Conservation (phyloP, 2,113 vertebrate genomes). For the Oceanodroma tethys region DNA sequence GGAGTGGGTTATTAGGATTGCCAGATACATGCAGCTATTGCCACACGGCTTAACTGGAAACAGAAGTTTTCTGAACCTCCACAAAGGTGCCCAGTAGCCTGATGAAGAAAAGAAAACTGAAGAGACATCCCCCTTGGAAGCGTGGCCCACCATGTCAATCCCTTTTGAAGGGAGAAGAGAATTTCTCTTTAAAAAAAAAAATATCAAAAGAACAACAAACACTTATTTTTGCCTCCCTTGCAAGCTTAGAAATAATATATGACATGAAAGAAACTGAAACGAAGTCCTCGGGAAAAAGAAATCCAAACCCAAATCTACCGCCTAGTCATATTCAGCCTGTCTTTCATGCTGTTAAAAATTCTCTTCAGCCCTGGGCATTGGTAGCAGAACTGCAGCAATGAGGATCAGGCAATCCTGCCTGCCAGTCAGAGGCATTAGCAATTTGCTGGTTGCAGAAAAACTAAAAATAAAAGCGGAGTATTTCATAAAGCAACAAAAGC, state of each 20-base stretch:
- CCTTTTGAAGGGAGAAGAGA: neutral
- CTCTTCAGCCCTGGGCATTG: neutral
- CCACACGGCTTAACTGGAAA: neutral
- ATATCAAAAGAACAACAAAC: neutral
- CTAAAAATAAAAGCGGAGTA: neutral
- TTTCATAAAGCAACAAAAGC: neutral
- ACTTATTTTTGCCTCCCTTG: neutral
- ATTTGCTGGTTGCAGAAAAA: neutral
- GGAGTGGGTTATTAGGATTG: neutral
- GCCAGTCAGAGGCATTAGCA: neutral
- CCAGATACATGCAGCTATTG: neutral
- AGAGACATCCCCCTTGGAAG: neutral
- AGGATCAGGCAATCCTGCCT: neutral
- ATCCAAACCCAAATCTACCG: neutral
- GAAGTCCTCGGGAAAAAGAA: neutral
- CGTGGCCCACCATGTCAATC: neutral
- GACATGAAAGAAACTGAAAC: neutral
- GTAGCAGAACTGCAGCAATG: neutral
- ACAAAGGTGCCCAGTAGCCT: neutral
- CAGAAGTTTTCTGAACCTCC: neutral
- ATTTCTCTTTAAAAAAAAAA: neutral
- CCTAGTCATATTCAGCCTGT: neutral
- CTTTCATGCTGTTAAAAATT: neutral
- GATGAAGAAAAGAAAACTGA: neutral
- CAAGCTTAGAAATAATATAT: neutral